Evolutionary conservation across 1,140 invertebrate species (phyloP).

Genomic region (Hycleus phaleratus): DNA sequence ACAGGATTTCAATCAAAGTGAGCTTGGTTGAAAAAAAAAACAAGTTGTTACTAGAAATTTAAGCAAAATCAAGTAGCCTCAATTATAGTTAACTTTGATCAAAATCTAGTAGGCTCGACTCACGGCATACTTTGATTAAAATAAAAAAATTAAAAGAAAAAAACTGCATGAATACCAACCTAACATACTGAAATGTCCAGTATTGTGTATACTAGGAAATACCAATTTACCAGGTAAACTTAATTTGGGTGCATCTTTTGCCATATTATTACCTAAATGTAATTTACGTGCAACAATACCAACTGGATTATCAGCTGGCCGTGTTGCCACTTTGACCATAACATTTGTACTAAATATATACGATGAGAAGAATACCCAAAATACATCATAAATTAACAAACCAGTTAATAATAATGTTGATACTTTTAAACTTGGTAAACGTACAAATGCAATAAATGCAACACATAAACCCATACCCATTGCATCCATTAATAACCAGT

Average conservation of each 20-base stretch:
- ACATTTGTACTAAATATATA: conserved; percentile 98
- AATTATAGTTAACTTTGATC: no score
- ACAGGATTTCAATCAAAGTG: no score
- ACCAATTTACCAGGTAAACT: conserved; percentile 94
- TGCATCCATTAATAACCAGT: conserved; percentile 97
- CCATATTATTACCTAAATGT: conserved; percentile 72
- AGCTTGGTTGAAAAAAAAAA: no score
- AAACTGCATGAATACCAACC: conserved; percentile 40
- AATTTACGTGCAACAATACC: conserved; percentile 86
- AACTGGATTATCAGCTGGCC: conserved; percentile 94
- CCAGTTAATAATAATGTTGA: conserved; percentile 91
- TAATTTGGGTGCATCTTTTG: conserved; percentile 84
- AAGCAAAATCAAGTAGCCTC: no score
- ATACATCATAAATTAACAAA: conserved; percentile 92
- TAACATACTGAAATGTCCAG: conserved; percentile 94
- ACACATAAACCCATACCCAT: conserved; percentile 97
- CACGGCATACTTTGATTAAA: no score
- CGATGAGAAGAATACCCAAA: conserved; percentile 98
- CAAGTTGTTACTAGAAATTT: no score
- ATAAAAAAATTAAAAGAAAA: no score
- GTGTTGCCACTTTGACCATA: conserved; percentile 91
- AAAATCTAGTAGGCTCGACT: background rate
- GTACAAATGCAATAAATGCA: conserved; percentile 93
- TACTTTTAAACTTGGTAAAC: conserved; percentile 92
- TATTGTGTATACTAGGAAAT: conserved; percentile 92